These are phyloP conservation scores for Norana najaformis DNA, from an alignment of 2,888 invertebrate genomes.

Conservation along the genomic window DNA sequence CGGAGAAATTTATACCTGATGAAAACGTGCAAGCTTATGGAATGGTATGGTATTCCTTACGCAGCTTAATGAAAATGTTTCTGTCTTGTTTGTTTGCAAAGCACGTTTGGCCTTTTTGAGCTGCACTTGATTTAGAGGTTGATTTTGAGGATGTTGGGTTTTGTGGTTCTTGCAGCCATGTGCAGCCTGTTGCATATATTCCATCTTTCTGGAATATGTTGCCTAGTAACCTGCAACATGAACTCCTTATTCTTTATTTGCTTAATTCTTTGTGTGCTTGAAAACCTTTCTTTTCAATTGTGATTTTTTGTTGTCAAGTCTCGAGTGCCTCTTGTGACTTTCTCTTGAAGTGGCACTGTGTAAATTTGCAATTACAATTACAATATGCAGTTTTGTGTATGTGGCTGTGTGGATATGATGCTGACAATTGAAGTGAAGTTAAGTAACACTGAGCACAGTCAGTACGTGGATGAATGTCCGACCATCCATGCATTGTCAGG, in stretches of 20 bases:
- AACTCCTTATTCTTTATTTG: too few relatives aligned
- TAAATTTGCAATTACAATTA: too few relatives aligned
- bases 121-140: not conserved
- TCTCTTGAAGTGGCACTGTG: too few relatives aligned
- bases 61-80: not conserved
- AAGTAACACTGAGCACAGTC: not conserved
- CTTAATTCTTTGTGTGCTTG: too few relatives aligned
- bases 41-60: conserved; percentile 37
- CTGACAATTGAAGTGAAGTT: not conserved
- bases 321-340: too few relatives aligned
- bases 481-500: not conserved
- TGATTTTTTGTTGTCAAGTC: too few relatives aligned
- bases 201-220: too few relatives aligned
- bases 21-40: conserved; percentile 78
- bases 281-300: too few relatives aligned
- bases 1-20: conserved; percentile 85
- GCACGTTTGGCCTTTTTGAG: not conserved
- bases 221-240: too few relatives aligned
- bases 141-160: not conserved
- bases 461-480: not conserved
- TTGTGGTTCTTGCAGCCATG: not conserved
- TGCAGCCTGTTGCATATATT: too few relatives aligned
- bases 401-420: not conserved
- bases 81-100: not conserved
- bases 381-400: too few relatives aligned